Conservation (phyloP, 2,797 vertebrate species). For the Squalus acanthias region DNA sequence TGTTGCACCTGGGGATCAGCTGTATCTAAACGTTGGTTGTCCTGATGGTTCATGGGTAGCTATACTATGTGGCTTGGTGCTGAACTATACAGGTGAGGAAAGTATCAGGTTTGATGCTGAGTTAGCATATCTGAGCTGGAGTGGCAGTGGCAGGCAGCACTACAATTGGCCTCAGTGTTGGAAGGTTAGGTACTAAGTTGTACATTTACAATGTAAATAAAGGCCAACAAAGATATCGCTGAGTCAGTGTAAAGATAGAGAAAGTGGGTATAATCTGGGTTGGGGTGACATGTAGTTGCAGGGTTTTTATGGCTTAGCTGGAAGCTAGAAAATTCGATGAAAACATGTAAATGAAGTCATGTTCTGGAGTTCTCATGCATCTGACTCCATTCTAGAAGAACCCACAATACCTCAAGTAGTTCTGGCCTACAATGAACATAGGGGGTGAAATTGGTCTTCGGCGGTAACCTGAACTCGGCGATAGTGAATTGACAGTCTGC, state of each 20-base stretch:
- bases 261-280: background rate
- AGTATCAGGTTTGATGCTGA: background rate
- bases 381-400: background rate
- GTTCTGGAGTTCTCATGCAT: background rate
- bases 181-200: background rate
- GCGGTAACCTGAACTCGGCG: too few species aligned
- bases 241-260: background rate
- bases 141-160: background rate
- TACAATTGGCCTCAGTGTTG: background rate
- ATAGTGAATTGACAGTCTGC: too few species aligned
- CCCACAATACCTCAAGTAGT: too few species aligned
- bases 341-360: background rate
- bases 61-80: background rate
- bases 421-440: background rate
- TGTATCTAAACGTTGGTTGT: background rate
- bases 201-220: background rate
- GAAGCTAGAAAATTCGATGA: background rate
- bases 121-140: background rate
- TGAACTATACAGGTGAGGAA: too few species aligned
- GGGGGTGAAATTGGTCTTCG: too few species aligned
- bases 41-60: background rate
- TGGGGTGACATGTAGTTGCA: background rate
- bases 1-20: background rate
- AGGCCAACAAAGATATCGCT: background rate
- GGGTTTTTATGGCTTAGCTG: background rate